These are phyloP conservation scores for Neoscelio sp. DNA, from an alignment of 2,888 invertebrate genomes.

Conservation along the genomic window DNA sequence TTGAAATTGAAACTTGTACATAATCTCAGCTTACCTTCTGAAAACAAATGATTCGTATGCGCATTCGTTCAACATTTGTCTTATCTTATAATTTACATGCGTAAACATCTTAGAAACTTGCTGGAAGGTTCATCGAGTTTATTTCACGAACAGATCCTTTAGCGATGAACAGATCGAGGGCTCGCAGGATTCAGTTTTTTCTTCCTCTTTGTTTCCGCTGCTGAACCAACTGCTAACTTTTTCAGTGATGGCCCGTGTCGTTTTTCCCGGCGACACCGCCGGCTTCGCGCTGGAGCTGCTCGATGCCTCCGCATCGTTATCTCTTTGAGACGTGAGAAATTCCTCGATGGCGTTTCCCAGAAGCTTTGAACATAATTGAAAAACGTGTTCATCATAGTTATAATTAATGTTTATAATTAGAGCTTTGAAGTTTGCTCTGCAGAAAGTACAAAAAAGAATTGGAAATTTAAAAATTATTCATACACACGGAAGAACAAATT, in stretches of 20 bases:
- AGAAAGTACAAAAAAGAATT: too few relatives aligned
- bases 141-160: constrained; percentile 94
- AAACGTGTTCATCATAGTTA: too few relatives aligned
- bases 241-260: constrained; percentile 70
- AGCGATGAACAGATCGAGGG: constrained; percentile 92
- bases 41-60: constrained; percentile 41
- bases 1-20: too few relatives aligned
- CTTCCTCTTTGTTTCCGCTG: constrained; percentile 86
- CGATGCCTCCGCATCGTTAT: constrained; percentile 82
- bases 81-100: constrained; percentile 39
- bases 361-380: too few relatives aligned
- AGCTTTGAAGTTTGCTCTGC: too few relatives aligned
- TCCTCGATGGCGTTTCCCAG: constrained; percentile 94
- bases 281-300: constrained; percentile 76
- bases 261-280: constrained; percentile 81
- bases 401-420: too few relatives aligned
- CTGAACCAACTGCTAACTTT: constrained; percentile 80
- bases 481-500: too few relatives aligned
- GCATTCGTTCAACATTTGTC: constrained; percentile 39
- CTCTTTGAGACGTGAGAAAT: constrained; percentile 87
- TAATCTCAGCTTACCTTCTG: too few relatives aligned
- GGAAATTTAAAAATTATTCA: too few relatives aligned
- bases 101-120: constrained; percentile 17
- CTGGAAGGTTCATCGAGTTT: constrained; percentile 76
- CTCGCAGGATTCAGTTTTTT: constrained; percentile 89